Base-by-base conservation (phyloP, 1,140 invertebrate genomes). In the Kradibia gibbosae region DNA sequence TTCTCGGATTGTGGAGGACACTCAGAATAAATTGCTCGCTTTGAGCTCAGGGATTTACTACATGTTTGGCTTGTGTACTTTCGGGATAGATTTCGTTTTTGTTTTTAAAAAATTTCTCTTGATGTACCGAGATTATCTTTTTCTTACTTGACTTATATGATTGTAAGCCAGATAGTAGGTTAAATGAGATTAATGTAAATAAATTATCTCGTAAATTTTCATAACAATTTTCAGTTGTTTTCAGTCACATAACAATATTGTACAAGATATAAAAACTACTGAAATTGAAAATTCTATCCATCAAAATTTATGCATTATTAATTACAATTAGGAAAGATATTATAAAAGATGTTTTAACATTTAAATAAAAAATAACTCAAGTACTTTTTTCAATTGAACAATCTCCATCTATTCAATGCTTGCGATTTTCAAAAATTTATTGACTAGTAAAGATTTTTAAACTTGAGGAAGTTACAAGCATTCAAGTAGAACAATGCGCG, bases 31-130 rank as follows among this genome's bases (percentile, higher is more conserved):
- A 74, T 74, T 74, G 50, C 50, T 25, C 20, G 74, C 55, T 76
- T 76, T 62, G 55, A 76, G 74, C 74, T 76, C 22, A 36, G 55
- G 55, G 74, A 76, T 76, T 76, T 76, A 42, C 55, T 76, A 28
- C 31, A 28, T 17, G n/a, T 42, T 55, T 57, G 15, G 17, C 1
- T 10, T 36, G 28, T 57, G 72, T 74, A 55, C 36, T n/a, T 74
- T 57, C 11, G 17, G 34, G 72, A 36, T 57, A 34, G 72, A 50
- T 55, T 74, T 36, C n/a, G 31, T 57, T n/a, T 74, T 74, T 55
- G 72, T 55, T 74, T 74, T 53, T 53, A 73, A 53, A 67, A 17
- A 39, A 67, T 67, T 67, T 67, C 62, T 67, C 39, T 39, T 67
- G 62, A 67, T 22, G 20, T 22, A 22, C 4, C 15, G 31, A 39